Evolutionary conservation across 2,113 vertebrate species (phyloP).

Genomic region (Nematolebias whitei): DNA sequence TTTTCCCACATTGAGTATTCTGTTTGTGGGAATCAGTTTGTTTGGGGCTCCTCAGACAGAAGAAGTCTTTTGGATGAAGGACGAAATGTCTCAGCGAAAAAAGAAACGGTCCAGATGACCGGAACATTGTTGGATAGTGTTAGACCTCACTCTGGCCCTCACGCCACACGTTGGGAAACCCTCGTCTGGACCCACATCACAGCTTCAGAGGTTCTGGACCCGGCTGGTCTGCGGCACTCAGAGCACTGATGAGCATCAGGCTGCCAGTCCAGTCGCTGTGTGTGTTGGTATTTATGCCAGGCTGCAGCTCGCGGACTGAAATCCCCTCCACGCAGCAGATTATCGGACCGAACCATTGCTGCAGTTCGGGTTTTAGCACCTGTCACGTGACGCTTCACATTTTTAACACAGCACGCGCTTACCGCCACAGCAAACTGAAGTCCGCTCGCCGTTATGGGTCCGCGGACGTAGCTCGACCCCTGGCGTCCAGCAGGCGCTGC

Average conservation of each 20-base stretch:
- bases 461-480: slow-evolving; percentile 8
- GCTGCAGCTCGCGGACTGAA: slow-evolving; percentile 70
- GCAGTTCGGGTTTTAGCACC: slow-evolving; percentile 70
- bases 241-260: neutral
- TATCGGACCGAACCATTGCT: slow-evolving; percentile 80
- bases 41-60: too few relatives aligned
- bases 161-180: slow-evolving; percentile 8
- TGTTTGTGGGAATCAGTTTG: too few relatives aligned
- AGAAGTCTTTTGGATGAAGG: too few relatives aligned
- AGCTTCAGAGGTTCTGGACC: slow-evolving; percentile 39
- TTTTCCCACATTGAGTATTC: too few relatives aligned
- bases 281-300: slow-evolving; percentile 70
- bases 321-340: slow-evolving; percentile 72
- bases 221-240: slow-evolving; percentile 42
- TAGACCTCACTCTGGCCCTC: slow-evolving; percentile 10
- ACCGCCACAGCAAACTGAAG: neutral
- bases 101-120: too few relatives aligned
- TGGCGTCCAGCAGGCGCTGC: slow-evolving; percentile 4
- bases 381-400: slow-evolving; percentile 67
- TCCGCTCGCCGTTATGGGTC: neutral
- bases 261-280: slow-evolving; percentile 51
- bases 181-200: slow-evolving; percentile 1
- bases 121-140: too few relatives aligned
- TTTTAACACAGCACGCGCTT: neutral
- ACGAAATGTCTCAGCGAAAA: too few relatives aligned